These are phyloP conservation scores for Scleropages formosus DNA, from an alignment of 2,797 vertebrate species.

Conservation along the genomic window DNA sequence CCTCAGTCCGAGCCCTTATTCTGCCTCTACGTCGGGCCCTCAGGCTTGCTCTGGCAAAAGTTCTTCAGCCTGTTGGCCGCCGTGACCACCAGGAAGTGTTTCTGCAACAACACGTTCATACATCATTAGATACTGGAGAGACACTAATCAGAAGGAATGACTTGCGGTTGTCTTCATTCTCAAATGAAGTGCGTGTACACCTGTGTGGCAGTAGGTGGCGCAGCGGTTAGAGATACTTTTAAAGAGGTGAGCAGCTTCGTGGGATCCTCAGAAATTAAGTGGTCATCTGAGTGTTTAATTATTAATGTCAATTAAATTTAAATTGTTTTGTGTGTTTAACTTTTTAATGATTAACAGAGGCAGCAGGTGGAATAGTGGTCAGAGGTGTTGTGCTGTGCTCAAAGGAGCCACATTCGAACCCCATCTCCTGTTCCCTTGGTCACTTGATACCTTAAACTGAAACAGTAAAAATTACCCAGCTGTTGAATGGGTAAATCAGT, in stretches of 20 bases:
- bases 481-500: too few species aligned
- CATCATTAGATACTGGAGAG: neutral
- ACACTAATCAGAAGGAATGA: neutral
- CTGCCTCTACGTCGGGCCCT: conserved; percentile 32
- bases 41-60: conserved; percentile 56
- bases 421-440: neutral
- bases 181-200: too few species aligned
- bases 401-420: neutral
- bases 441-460: neutral
- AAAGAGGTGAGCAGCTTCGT: too few species aligned
- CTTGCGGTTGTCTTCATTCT: too few species aligned
- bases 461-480: too few species aligned
- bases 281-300: too few species aligned
- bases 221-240: too few species aligned
- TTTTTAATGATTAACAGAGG: too few species aligned
- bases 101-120: conserved; percentile 58
- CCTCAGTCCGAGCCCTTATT: neutral
- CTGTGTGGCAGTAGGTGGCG: too few species aligned
- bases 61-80: conserved; percentile 81
- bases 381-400: neutral
- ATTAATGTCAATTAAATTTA: too few species aligned
- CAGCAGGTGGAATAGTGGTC: neutral
- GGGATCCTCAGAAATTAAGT: too few species aligned
- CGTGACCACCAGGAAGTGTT: conserved; percentile 80
- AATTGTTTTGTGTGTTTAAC: too few species aligned